Conservation (phyloP, 2,797 vertebrate species). For the Falco naumanni region DNA sequence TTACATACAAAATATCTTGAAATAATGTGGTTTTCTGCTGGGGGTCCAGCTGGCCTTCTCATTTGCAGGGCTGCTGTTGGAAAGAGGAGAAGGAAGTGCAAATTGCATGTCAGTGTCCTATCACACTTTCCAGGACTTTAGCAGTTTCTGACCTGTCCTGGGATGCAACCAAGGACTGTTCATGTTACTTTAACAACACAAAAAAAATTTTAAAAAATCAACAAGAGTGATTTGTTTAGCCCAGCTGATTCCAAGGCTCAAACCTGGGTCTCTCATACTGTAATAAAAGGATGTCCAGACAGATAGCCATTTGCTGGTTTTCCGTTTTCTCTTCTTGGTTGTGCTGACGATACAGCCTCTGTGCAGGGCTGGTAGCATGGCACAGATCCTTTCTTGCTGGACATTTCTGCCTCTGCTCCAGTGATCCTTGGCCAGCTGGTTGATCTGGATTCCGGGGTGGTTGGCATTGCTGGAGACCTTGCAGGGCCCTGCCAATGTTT, state of each 20-base stretch:
- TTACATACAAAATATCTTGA: not conserved
- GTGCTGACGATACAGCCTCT: not conserved
- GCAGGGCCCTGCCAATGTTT: not conserved
- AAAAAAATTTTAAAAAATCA: not conserved
- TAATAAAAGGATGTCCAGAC: not conserved
- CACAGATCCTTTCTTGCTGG: not conserved
- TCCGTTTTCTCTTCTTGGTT: not conserved
- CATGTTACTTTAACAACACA: not conserved
- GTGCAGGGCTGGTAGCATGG: not conserved
- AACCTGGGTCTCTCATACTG: not conserved
- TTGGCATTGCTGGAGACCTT: not conserved
- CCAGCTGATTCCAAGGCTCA: not conserved
- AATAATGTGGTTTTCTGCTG: not conserved
- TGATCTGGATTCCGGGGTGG: not conserved
- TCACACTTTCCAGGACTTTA: not conserved
- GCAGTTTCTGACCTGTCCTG: not conserved
- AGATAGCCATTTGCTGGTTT: not conserved
- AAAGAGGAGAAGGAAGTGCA: not conserved
- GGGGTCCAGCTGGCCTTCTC: not conserved
- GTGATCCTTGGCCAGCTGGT: not conserved
- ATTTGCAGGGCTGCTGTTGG: not conserved
- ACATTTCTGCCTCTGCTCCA: not conserved
- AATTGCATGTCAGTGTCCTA: not conserved
- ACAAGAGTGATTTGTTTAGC: not conserved
- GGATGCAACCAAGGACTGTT: not conserved